Evolutionary conservation across 1,140 invertebrate genomes (phyloP).

Genomic region (Drosophila repletoides): DNA sequence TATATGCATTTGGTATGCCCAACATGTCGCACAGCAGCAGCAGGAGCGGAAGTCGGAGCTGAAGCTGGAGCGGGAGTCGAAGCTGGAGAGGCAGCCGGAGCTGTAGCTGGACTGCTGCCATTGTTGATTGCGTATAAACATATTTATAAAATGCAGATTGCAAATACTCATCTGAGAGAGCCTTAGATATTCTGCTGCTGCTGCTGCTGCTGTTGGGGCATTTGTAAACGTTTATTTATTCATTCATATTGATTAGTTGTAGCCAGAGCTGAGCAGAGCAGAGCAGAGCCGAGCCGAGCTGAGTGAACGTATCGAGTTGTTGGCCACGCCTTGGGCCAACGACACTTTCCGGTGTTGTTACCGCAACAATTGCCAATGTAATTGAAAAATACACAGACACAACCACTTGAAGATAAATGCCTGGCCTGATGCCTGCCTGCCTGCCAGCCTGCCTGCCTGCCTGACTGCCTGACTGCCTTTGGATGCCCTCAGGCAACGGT

Average conservation of each 20-base stretch:
- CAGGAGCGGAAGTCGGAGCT: conserved; percentile 15
- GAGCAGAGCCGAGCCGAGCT: too few species aligned
- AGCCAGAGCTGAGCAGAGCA: too few species aligned
- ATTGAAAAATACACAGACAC: conserved; percentile 56
- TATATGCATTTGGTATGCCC: conserved; percentile 62
- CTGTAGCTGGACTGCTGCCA: conserved; percentile 21
- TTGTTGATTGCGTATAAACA: conserved; percentile 75
- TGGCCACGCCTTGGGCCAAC: conserved; percentile 26
- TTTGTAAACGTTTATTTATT: conserved; percentile 71
- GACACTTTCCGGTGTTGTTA: conserved; percentile 51
- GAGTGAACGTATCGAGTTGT: conserved; percentile 21
- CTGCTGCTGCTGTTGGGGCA: conserved; percentile 21
- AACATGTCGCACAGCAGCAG: conserved; percentile 46
- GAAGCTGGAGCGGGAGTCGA: neutral
- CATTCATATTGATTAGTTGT: conserved; percentile 71
- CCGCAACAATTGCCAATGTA: conserved; percentile 76
- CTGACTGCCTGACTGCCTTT: too few species aligned
- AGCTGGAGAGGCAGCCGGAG: neutral
- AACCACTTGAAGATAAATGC: conserved; percentile 44
- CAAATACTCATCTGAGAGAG: conserved; percentile 34
- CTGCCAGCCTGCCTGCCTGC: too few species aligned
- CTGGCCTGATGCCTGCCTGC: too few species aligned
- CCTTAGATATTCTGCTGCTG: neutral
- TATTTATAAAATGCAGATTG: conserved; percentile 80
- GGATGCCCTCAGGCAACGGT: conserved; percentile 23